These are phyloP conservation scores for Gymnodraco acuticeps DNA, from an alignment of 2,797 vertebrate genomes.

Conservation along the genomic window DNA sequence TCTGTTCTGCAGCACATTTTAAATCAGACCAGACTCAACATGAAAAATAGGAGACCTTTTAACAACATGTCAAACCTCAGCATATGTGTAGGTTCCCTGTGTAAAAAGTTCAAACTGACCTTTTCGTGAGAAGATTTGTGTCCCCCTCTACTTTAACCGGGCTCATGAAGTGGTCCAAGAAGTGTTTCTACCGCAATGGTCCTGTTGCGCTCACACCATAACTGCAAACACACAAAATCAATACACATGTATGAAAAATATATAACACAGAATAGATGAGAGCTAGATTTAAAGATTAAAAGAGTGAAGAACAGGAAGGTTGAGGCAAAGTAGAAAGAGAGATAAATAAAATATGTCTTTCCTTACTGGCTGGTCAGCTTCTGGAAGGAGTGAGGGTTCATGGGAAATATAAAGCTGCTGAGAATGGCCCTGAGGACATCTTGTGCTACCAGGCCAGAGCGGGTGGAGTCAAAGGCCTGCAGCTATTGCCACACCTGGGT, in stretches of 20 bases:
- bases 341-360: constrained; percentile 13
- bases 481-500: constrained; percentile 74
- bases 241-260: constrained; percentile 26
- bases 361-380: constrained; percentile 83
- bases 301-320: constrained; percentile 18
- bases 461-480: constrained; percentile 78
- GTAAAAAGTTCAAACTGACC: constrained; percentile 43
- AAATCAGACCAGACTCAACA: background rate
- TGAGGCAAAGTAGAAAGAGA: constrained; percentile 39
- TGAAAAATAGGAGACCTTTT: background rate
- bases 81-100: background rate
- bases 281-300: constrained; percentile 30
- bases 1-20: background rate
- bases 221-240: constrained; percentile 55
- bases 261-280: constrained; percentile 10
- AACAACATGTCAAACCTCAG: background rate
- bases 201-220: constrained; percentile 73
- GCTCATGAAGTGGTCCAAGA: constrained; percentile 74
- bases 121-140: constrained; percentile 16
- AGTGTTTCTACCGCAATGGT: constrained; percentile 78
- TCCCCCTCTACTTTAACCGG: constrained; percentile 28
- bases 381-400: constrained; percentile 81
- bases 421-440: constrained; percentile 84
- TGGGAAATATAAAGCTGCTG: constrained; percentile 82
- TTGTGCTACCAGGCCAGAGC: constrained; percentile 78